Conservation (phyloP, 1,140 invertebrate species). For the Hetaerina americana region DNA sequence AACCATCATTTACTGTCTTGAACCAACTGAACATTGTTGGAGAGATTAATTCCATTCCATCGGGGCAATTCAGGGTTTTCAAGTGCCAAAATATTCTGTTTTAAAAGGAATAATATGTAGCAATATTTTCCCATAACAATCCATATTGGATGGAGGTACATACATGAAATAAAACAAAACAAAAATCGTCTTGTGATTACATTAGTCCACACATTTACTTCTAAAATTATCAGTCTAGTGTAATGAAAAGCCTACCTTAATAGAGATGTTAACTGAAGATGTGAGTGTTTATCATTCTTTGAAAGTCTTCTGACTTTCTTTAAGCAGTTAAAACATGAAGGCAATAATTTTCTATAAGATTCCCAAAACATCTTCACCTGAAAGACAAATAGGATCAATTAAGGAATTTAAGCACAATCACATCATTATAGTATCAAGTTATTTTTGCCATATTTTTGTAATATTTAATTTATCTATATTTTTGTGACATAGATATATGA, state of each 20-base stretch:
- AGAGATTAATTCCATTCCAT: slow-evolving; percentile 51
- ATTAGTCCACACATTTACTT: too few species aligned
- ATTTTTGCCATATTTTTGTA: too few species aligned
- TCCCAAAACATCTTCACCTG: slow-evolving; percentile 62
- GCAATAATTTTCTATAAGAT: slow-evolving; percentile 53
- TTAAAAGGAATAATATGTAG: too few species aligned
- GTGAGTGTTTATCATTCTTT: slow-evolving; percentile 45
- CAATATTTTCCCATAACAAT: too few species aligned
- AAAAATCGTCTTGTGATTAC: too few species aligned
- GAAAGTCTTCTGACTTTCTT: slow-evolving; percentile 58
- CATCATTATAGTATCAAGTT: too few species aligned
- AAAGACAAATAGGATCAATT: slow-evolving; percentile 9
- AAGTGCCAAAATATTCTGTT: slow-evolving; percentile 45
- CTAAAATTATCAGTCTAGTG: too few species aligned
- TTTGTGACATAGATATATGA: too few species aligned
- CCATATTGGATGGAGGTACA: too few species aligned
- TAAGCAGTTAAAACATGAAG: slow-evolving; percentile 57
- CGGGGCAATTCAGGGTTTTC: slow-evolving; percentile 39
- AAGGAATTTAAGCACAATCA: not conserved
- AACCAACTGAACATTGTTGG: slow-evolving; percentile 51
- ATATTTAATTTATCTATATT: too few species aligned
- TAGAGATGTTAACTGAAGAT: slow-evolving; percentile 52
- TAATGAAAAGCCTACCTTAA: too few species aligned
- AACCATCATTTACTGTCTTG: slow-evolving; percentile 36
- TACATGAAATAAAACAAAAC: too few species aligned